Evolutionary conservation across 2,113 vertebrate species (phyloP), one percentile per base, ranked within the genome.

Genomic region (Lagopus leucura): DNA sequence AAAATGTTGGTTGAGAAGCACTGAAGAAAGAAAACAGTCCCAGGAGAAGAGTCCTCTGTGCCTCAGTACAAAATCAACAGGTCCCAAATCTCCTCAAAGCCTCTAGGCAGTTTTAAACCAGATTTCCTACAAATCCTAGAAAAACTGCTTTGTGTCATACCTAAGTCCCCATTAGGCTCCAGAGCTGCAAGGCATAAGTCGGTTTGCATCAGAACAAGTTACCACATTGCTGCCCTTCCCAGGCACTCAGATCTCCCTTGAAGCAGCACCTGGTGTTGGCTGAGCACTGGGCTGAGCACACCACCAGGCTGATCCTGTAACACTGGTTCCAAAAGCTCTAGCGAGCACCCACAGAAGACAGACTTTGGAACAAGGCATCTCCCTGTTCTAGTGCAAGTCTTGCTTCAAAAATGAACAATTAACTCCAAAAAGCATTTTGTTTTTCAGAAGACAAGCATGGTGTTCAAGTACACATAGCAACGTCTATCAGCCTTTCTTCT

Each of bases 1-100:
- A 97, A 96, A 95, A 90, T 48, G 40, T 1, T 10, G 30, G 90
- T 79, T 73, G 60, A 77, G 47, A 81, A 88, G 57, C n/a, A 76
- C 0, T 63, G 50, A 86, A 92, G 69, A 87, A 92, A 80, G 13
- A 76, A 90, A 91, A 43, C 0, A 54, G 52, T 61, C 79, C 27
- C 52, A 42, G 47, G 60, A 70, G 74, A 92, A 50, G 40, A 43
- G 54, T 60, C 13, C 22, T 67, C 75, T 89, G 32, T 88, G 74
- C 30, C 74, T 77, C 74, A 72, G 47, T 4, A 36, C 55, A 82
- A 82, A 94, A 84, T 75, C 87, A 69, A 88, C 55, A 60, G 71
- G 64, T 82, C 86, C 18, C 4, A 69, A 30, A 0, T 15, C 34
- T 88, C 79, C 47, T 87, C 70, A 24, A 71, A 82, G 71, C 58